These are phyloP conservation scores for human DNA, from an alignment of 2,113 vertebrate species.

Conservation along the genomic window DNA sequence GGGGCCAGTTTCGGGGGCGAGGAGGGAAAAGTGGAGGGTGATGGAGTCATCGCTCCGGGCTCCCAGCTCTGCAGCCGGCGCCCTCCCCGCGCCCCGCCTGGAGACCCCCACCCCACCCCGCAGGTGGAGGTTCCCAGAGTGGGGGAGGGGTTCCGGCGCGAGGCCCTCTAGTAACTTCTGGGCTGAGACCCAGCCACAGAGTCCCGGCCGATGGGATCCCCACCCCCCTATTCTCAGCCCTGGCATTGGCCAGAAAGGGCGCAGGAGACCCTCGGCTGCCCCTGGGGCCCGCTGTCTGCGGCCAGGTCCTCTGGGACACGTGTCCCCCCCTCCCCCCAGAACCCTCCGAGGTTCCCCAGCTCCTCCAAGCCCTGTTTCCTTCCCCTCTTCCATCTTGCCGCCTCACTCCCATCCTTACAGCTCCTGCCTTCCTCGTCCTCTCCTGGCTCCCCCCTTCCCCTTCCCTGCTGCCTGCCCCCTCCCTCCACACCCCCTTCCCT, in stretches of 20 bases:
- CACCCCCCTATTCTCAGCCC: background rate
- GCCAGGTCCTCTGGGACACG: background rate
- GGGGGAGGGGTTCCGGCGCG: background rate
- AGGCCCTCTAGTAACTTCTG: background rate
- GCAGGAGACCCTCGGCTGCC: background rate
- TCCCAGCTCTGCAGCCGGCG: background rate
- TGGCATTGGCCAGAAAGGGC: background rate
- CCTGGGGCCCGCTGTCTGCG: background rate
- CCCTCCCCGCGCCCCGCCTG: background rate
- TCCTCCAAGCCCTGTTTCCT: background rate
- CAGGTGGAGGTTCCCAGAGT: background rate
- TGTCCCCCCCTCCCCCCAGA: rapidly evolving
- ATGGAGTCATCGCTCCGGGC: background rate
- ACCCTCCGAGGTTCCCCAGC: background rate
- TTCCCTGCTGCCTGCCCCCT: background rate
- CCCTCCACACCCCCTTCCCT: background rate
- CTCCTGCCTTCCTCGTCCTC: background rate
- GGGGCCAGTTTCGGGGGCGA: background rate
- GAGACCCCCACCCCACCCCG: background rate
- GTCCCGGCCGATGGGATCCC: background rate
- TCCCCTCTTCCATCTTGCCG: background rate
- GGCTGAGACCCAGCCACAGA: background rate
- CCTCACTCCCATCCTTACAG: background rate
- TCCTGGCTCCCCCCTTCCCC: background rate
- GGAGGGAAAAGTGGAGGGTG: background rate